Evolutionary conservation across 2,797 vertebrate species (phyloP).

Genomic region (Periparus ater): DNA sequence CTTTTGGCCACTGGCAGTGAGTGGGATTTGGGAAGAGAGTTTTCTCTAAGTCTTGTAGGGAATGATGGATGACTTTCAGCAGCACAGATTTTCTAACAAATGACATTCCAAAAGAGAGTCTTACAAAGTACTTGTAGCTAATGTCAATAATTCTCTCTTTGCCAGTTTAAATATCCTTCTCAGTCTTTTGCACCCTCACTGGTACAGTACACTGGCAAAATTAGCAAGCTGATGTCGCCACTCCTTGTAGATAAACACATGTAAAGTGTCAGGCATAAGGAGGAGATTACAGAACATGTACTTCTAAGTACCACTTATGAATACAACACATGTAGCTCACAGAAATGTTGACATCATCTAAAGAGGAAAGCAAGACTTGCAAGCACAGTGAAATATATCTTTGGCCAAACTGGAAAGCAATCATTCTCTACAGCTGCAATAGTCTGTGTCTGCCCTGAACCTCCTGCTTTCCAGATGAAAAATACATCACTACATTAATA

Average conservation of each 20-base stretch:
- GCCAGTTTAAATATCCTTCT: slow-evolving; percentile 63
- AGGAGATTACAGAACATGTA: slow-evolving; percentile 69
- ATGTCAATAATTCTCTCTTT: slow-evolving; percentile 60
- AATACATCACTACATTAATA: slow-evolving; percentile 5
- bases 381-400: slow-evolving; percentile 61
- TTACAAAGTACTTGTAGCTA: slow-evolving; percentile 57
- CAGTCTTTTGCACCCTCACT: slow-evolving; percentile 25
- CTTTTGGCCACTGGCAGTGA: background rate
- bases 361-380: slow-evolving; percentile 63
- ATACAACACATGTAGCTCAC: slow-evolving; percentile 61
- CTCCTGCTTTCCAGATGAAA: slow-evolving; percentile 17
- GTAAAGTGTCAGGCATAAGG: slow-evolving; percentile 65
- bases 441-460: background rate
- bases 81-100: slow-evolving; percentile 61
- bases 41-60: background rate
- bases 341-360: slow-evolving; percentile 61
- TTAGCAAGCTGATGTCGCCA: slow-evolving; percentile 61
- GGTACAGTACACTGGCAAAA: slow-evolving; percentile 57
- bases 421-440: slow-evolving; percentile 49
- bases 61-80: slow-evolving; percentile 56
- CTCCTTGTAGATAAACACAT: slow-evolving; percentile 68
- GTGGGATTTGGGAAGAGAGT: background rate
- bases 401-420: slow-evolving; percentile 63
- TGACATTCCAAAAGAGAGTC: slow-evolving; percentile 50
- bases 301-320: slow-evolving; percentile 68